A percentile compares a stretch with the other conserved stretches of the same genome.
phyloP scores from a whole-genome alignment of 2,113 vertebrate genomes.

The Chaetodon auriga region DNA sequence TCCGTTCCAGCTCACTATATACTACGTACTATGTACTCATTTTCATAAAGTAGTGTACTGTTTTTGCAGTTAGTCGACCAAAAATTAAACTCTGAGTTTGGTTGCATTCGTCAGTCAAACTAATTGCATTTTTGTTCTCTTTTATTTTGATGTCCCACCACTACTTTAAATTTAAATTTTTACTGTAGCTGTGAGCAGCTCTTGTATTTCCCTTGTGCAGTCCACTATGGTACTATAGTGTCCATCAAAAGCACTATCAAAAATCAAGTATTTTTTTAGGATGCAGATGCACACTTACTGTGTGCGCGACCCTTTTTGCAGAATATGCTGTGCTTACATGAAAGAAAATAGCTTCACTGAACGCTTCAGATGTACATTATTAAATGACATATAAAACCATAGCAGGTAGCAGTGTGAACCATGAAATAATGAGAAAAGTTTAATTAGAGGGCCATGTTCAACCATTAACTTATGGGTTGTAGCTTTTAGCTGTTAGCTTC shows the following conservation, averaged over 20 bases:
- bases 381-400: background rate
- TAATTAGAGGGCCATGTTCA: background rate
- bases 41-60: background rate
- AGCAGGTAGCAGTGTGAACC: background rate
- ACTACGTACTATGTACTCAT: no score
- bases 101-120: background rate
- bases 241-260: background rate
- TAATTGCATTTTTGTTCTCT: background rate
- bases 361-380: background rate
- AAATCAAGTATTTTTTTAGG: background rate
- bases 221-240: background rate
- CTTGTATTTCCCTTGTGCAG: background rate
- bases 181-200: background rate
- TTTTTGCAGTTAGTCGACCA: background rate
- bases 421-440: background rate
- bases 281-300: background rate
- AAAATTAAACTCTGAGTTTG: background rate
- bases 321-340: background rate
- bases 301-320: background rate
- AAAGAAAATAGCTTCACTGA: constrained; percentile 4
- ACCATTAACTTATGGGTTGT: background rate
- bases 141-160: background rate
- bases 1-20: background rate
- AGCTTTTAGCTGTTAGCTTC: background rate
- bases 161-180: background rate